Evolutionary conservation across 2,797 vertebrate genomes (phyloP), one percentile per base, ranked within the genome.

Genomic region (Muscicapa comitata): DNA sequence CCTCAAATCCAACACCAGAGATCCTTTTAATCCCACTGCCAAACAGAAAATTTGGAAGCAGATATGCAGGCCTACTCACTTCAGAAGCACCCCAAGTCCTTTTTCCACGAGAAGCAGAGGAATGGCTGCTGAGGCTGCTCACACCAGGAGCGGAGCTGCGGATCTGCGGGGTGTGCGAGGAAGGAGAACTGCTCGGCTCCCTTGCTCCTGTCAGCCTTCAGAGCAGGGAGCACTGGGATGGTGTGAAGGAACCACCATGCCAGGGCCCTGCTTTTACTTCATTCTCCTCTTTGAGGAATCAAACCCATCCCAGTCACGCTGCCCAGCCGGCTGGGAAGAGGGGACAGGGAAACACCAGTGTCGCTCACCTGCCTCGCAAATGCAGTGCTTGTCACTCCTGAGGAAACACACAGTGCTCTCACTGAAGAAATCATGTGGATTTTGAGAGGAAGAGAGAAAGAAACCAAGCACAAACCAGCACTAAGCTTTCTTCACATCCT

Each of bases 401-500:
- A 92, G 40, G 33, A 85, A 91, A 66, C 43, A 84, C 57, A 90
- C 55, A 85, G 20, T 31, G n/a, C 29, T 61, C 51, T 54, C 35
- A 24, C 29, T 88, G 75, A 48, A 84, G 73, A 86, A 94, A 50
- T 77, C n/a, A 26, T 4, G 11, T 6, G 21, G 29, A 62, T 86
- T 94, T 93, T 75, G 62, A 73, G 48, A 55, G 7, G 28, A 74
- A 71, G 25, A 63, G 96, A 97, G 54, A 95, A 94, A 86, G 81
- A 86, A 97, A 84, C 89, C 85, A 86, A 91, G 53, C 50, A 42
- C 53, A 55, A 80, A 59, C 88, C 59, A 95, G 58, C 51, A 88
- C 59, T 88, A 95, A 93, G 91, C 95, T 96, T 85, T 97, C 94
- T 82, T 90, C 67, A 96, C 93, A 93, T 97, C 96, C 95, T 92